A percentile compares a stretch with the other conserved stretches of the same genome.
phyloP scores from a whole-genome alignment of 2,797 vertebrate species.

The Sphenodon punctatus region DNA sequence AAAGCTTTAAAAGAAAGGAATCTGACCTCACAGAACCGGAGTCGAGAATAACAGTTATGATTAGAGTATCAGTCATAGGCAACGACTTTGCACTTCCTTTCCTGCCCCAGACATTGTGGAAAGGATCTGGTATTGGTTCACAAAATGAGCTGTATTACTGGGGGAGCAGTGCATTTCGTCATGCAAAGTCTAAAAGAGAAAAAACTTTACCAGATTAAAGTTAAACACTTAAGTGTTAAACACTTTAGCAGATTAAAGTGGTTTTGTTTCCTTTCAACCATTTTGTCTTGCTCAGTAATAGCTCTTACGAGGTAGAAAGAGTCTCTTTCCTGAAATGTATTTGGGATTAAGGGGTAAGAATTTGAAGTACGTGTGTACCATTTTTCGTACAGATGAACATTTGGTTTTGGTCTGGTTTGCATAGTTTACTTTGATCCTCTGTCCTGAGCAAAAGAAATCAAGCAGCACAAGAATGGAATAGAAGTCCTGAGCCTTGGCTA shows the following conservation, averaged over 20 bases:
- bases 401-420: too few species aligned
- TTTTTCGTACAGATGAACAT: too few species aligned
- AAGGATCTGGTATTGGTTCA: not conserved
- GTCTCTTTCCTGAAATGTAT: not conserved
- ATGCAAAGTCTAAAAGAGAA: not conserved
- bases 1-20: not conserved
- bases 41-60: not conserved
- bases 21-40: not conserved
- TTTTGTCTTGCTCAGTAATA: not conserved
- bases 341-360: too few species aligned
- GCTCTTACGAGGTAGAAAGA: not conserved
- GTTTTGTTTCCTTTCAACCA: not conserved
- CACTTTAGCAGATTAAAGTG: too few species aligned
- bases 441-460: too few species aligned
- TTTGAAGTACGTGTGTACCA: too few species aligned
- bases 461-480: too few species aligned
- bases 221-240: too few species aligned
- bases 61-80: not conserved
- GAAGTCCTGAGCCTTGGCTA: too few species aligned
- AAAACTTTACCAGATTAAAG: not conserved
- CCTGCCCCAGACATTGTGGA: not conserved
- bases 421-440: too few species aligned
- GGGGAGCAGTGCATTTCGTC: not conserved
- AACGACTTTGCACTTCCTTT: not conserved
- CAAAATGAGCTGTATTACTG: not conserved